These are phyloP conservation scores for Solea solea DNA, from an alignment of 2,113 vertebrate species.

Conservation along the genomic window DNA sequence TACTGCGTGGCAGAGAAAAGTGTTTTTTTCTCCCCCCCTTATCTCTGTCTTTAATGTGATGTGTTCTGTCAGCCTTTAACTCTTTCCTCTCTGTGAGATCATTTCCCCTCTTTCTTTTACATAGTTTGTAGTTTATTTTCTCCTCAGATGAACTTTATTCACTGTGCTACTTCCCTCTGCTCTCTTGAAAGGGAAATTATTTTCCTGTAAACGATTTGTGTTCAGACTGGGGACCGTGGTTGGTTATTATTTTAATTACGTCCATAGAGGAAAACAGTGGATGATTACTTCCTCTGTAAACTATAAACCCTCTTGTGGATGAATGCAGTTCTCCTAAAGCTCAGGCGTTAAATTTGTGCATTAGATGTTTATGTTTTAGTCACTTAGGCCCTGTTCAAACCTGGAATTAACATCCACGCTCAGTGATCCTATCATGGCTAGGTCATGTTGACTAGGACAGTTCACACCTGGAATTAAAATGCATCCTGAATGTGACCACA, in stretches of 20 bases:
- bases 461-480: too few relatives aligned
- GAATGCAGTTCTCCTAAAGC: not conserved
- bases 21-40: constrained; percentile 19
- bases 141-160: not conserved
- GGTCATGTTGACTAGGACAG: too few relatives aligned
- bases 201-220: constrained; percentile 7
- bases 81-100: not conserved
- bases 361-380: not conserved
- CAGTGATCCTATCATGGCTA: too few relatives aligned
- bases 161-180: not conserved
- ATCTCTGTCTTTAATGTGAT: not conserved
- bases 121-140: constrained; percentile 5
- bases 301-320: not conserved
- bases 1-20: constrained; percentile 28
- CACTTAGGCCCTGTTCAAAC: too few relatives aligned
- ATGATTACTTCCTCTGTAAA: not conserved
- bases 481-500: too few relatives aligned
- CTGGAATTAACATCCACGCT: too few relatives aligned
- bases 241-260: constrained; percentile 8
- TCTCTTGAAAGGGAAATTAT: constrained; percentile 2
- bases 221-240: not conserved
- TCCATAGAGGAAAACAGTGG: not conserved
- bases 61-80: not conserved
- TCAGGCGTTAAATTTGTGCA: not conserved
- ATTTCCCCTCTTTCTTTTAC: not conserved